Evolutionary conservation across 2,113 vertebrate genomes (phyloP).

Genomic region (Anseranas semipalmata): DNA sequence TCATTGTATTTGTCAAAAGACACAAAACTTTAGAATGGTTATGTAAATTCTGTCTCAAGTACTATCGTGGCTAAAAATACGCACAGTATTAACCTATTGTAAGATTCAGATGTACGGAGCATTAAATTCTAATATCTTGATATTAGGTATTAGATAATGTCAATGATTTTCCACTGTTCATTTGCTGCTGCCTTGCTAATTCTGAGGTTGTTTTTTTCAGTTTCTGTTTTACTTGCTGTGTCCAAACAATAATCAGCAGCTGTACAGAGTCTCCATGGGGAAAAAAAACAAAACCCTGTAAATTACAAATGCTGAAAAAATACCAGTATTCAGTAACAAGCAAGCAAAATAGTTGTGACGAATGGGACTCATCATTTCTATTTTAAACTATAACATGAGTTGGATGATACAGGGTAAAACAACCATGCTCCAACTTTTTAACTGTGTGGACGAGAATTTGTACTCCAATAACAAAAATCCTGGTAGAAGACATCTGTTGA

Average conservation of each 20-base stretch:
- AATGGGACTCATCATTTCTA: neutral
- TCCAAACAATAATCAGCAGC: conserved; percentile 32
- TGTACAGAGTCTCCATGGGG: conserved; percentile 17
- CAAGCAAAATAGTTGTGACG: neutral
- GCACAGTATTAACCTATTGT: neutral
- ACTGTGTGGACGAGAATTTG: neutral
- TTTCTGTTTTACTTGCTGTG: conserved; percentile 12
- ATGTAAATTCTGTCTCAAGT: neutral
- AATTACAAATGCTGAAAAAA: neutral
- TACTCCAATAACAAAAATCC: neutral
- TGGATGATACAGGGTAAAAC: neutral
- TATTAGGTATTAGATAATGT: neutral
- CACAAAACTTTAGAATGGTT: neutral
- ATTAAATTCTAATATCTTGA: neutral
- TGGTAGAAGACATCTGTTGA: neutral
- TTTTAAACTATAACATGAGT: neutral
- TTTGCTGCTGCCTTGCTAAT: neutral
- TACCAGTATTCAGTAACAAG: neutral
- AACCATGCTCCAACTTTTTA: neutral
- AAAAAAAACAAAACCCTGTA: neutral
- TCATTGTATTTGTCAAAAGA: neutral
- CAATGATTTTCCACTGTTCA: neutral
- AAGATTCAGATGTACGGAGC: neutral
- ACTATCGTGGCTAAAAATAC: neutral
- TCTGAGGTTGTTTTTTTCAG: neutral